Evolutionary conservation across 2,888 invertebrate species (phyloP), one percentile per base, ranked within the genome.

Genomic region (Drosophila tanythrix): DNA sequence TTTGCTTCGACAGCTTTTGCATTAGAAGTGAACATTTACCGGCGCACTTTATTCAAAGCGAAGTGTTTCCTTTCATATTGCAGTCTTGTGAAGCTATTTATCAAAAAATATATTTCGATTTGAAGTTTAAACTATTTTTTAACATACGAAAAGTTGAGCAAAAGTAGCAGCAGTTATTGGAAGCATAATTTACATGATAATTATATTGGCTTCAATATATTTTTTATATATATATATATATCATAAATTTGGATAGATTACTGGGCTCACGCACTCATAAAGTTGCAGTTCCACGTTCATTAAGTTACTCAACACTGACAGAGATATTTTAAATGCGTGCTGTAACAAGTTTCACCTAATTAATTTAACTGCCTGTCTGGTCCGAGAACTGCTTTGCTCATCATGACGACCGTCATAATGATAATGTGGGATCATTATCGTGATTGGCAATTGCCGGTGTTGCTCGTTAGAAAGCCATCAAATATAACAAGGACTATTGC

Each of bases 401-500:
- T 69, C 25, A 63, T 62, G 43, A 58, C 55, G 46, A 43, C 31
- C 33, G 43, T 46, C 53, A 62, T 48, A 8, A 46, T 38, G 64
- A 46, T 56, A 55, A 76, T 80, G 38, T 65, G 69, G 59, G 55
- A 69, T 72, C 59, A 65, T 71, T 58, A 66, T 57, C 62, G 36
- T 70, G 57, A 66, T 58, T 43, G 55, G 51, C 71, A 64, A 38
- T 67, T 61, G 70, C 50, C 64, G 38, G 71, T 59, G 60, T 61
- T 60, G 63, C 36, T 68, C 65, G 59, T 76, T 62, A 61, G 53
- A 46, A 40, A 36, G 38, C 60, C 52, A 75, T 79, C 58, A 79
- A 79, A 79, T 25, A 79, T 25, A 56, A 50, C 70, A 70, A 70
- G 59, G 62, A 79, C 46, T 31, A 53, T 66, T 57, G 76, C 63